Base-by-base conservation (phyloP, 2,888 invertebrate genomes). In the Drosophila gaucha region DNA sequence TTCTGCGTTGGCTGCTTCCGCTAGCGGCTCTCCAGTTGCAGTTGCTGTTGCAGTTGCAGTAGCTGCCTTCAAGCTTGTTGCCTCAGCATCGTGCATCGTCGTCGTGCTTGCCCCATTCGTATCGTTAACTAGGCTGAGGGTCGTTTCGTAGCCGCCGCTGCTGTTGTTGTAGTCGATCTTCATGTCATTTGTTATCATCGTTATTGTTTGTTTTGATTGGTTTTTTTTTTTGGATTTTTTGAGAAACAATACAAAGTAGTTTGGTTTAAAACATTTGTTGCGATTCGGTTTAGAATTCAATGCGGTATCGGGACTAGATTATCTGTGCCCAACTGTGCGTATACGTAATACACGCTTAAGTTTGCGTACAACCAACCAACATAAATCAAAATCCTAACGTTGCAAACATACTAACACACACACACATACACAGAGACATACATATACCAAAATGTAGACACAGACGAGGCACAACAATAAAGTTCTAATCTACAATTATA, bases 91-190 rank as follows among this genome's bases (percentile, higher is more conserved):
- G 50, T 41, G 54, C 44, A 49, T 41, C 39, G 41, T 59, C 28
- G 58, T 41, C 41, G 62, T 14, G 16, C 30, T 39, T 47, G 54
- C 22, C 57, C 44, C 66, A 49, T 50, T 63, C 33, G 44, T 50
- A 56, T 76, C 80, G 49, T 46, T 57, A 16, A 59, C 77, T 59
- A 80, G 49, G 50, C 67, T 58, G 24, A 86, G 63, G 52, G 76
- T 71, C 56, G 74, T 66, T 59, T 88, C 85, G 59, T 68, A 80
- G 49, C 67, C 73, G 62, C 65, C 66, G 62, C 57, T 71, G 66
- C 58, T 80, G 41, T 76, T 74, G 65, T 76, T 86, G 86, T 89
- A 83, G 80, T 89, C 89, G 65, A 89, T 82, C 83, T 83, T 82
- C 60, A 62, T 41, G 51, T 67, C 31, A 20, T 39, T 43, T 35